Conservation (phyloP, 1,140 invertebrate species). For the Maconellicoccus hirsutus region DNA sequence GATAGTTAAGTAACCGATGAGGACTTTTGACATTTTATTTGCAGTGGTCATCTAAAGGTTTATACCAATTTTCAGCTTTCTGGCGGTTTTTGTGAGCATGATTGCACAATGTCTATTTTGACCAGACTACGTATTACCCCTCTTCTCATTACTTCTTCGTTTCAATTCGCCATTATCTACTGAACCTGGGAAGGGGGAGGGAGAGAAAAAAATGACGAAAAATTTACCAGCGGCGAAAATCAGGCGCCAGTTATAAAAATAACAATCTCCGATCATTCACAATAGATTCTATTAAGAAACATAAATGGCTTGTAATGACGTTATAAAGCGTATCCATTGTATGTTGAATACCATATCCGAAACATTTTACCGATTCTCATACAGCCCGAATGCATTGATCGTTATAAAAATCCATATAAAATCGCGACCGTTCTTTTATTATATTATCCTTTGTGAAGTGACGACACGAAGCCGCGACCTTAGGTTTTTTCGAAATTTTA, state of each 20-base stretch:
- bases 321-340: slow-evolving; percentile 5
- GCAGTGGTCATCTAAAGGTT: too few relatives aligned
- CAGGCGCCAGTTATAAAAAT: neutral
- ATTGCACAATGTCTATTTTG: too few relatives aligned
- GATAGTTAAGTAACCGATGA: too few relatives aligned
- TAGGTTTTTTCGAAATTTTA: neutral
- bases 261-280: neutral
- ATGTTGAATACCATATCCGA: neutral
- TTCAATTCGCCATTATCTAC: too few relatives aligned
- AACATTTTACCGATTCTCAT: neutral
- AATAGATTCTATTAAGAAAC: neutral
- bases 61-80: too few relatives aligned
- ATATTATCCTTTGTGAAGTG: neutral
- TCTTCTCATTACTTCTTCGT: too few relatives aligned
- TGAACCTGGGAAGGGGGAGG: too few relatives aligned
- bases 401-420: neutral
- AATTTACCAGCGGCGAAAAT: neutral
- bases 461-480: neutral
- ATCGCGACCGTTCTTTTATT: neutral
- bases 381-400: neutral
- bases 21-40: too few relatives aligned
- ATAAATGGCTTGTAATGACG: slow-evolving; percentile 8
- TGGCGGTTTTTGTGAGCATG: too few relatives aligned
- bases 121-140: too few relatives aligned
- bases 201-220: too few relatives aligned